These are phyloP conservation scores for Cyprinodon variegatus DNA, from an alignment of 2,113 vertebrate species.

Conservation along the genomic window DNA sequence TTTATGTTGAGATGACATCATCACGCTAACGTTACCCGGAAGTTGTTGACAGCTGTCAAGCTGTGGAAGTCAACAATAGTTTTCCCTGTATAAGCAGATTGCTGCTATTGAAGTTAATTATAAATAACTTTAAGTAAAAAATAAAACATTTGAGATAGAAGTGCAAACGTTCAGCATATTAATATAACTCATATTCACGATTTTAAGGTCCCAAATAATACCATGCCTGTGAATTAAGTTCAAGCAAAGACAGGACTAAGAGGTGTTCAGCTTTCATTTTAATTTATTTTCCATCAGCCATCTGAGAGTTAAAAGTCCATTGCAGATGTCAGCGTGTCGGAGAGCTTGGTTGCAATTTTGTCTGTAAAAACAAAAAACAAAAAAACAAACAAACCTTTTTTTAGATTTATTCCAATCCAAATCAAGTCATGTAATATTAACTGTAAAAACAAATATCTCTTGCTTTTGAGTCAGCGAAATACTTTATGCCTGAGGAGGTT, in stretches of 20 bases:
- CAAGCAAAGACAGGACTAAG: slow-evolving; percentile 21
- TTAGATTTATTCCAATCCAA: neutral
- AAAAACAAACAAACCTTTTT: neutral
- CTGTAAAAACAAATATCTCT: neutral
- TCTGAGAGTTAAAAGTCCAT: slow-evolving; percentile 83
- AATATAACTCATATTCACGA: neutral
- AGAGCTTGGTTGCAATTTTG: slow-evolving; percentile 87
- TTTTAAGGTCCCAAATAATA: neutral
- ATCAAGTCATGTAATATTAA: neutral
- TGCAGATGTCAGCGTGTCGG: slow-evolving; percentile 81
- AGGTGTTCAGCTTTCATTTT: slow-evolving; percentile 10
- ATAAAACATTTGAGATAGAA: neutral
- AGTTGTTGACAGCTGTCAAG: slow-evolving; percentile 33
- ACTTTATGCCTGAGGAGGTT: neutral
- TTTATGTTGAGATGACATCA: slow-evolving; percentile 67
- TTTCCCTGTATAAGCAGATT: too few relatives aligned
- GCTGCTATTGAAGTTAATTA: neutral
- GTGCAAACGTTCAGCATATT: too few relatives aligned
- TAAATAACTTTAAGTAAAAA: too few relatives aligned
- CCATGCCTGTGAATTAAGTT: neutral
- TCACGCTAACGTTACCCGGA: slow-evolving; percentile 58
- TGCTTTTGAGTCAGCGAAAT: neutral
- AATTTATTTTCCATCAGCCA: slow-evolving; percentile 31
- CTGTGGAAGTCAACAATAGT: neutral
- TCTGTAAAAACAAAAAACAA: slow-evolving; percentile 64